Base-by-base conservation (phyloP, 2,888 invertebrate genomes). In the Ichneumoninae sp. region DNA sequence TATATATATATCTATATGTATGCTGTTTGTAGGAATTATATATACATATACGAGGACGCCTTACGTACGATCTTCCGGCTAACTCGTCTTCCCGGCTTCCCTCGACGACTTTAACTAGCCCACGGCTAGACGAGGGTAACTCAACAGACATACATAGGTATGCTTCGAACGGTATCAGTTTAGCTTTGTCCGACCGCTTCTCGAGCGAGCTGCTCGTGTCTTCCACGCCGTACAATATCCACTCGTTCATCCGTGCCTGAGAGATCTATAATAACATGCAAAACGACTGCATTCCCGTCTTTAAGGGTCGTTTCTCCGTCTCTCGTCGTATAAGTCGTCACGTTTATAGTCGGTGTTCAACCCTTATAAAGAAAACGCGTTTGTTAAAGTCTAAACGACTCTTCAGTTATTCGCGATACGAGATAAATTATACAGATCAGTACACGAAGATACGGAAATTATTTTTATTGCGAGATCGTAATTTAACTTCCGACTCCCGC, bases 71-170 rank as follows among this genome's bases (percentile, higher is more conserved):
- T 83, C 75, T 83, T 75, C 80, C 19, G 70, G 71, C 57, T 76
- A 77, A 81, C 76, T 81, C 73, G 60, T 82, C 89, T 89, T 83
- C 88, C 89, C 89, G 86, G 87, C 81, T 79, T 86, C 87, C 87
- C 89, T 87, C 73, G 68, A 83, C 70, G 82, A 87, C 82, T 87
- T 86, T 79, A 87, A 88, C 81, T 89, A 90, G 89, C 91, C 91
- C 84, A 88, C 83, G 91, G 91, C 89, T 77, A 87, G 78, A 79
- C 78, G 40, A 77, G 85, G 75, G 71, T 71, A 63, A 36, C 16
- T 54, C 71, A 40, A 30, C 40, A n/a, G 3, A 30, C 36, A 54
- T n/a, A 40, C 47, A 50, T 44, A 22, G 13, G 40, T 68, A 30
- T 50, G 26, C 22, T 33, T 63, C 30, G 30, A 22, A 22, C 22